Conservation (phyloP, 2,888 invertebrate genomes). For the Luperina nickerlii region DNA sequence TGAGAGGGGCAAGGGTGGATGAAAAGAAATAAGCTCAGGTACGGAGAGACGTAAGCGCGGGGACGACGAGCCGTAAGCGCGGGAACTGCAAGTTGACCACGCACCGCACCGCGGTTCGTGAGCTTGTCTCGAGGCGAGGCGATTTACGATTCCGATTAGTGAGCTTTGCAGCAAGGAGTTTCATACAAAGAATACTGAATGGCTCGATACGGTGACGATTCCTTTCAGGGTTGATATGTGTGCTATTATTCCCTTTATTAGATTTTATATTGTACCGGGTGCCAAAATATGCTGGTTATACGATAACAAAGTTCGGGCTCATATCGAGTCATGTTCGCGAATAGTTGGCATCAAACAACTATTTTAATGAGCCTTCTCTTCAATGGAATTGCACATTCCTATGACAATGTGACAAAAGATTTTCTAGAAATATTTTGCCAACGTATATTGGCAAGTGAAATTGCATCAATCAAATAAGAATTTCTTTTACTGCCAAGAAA, state of each 20-base stretch:
- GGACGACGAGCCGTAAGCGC: too few relatives aligned
- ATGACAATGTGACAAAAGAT: slow-evolving; percentile 6
- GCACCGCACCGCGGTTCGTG: too few relatives aligned
- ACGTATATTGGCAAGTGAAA: slow-evolving; percentile 32
- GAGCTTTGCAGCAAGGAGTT: too few relatives aligned
- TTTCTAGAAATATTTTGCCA: slow-evolving; percentile 31
- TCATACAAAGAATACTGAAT: too few relatives aligned
- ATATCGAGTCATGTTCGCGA: slow-evolving; percentile 7
- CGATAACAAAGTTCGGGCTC: neutral
- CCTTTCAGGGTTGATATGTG: too few relatives aligned
- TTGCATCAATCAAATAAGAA: slow-evolving; percentile 16
- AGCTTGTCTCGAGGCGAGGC: too few relatives aligned
- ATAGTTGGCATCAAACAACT: slow-evolving; percentile 31
- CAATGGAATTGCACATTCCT: slow-evolving; percentile 16
- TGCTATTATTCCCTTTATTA: neutral
- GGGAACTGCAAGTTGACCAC: too few relatives aligned
- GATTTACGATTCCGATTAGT: too few relatives aligned
- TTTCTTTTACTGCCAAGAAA: slow-evolving; percentile 15
- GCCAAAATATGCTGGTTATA: slow-evolving; percentile 5
- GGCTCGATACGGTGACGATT: too few relatives aligned
- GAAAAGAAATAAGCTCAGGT: too few relatives aligned
- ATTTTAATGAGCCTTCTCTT: slow-evolving; percentile 25
- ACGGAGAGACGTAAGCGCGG: too few relatives aligned
- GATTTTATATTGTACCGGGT: neutral
- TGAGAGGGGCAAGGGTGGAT: too few relatives aligned